Evolutionary conservation across 1,140 invertebrate genomes (phyloP), one percentile per base, ranked within the genome.

Genomic region (Nilaparvata lugens): DNA sequence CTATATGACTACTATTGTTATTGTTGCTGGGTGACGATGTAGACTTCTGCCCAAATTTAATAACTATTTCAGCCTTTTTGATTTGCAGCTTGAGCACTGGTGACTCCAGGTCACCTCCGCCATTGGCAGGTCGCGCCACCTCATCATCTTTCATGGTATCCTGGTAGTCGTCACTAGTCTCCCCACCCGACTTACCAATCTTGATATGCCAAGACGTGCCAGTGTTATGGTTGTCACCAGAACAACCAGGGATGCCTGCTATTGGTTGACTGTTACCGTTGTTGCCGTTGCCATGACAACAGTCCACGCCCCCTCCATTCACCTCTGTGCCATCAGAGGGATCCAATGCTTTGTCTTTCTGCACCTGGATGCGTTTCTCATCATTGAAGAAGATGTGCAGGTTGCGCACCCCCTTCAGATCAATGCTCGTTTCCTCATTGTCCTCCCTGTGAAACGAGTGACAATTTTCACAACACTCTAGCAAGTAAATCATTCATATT

Each of bases 31-130:
- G 21, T 16, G 45, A 48, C 18, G 45, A 48, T 1, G 45, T 18
- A 2, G 45, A 23, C 25, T 58, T 53, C 51, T 64, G 63, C 2
- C 65, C 67, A 60, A 70, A 70, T 60, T 70, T 67, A 19, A 70
- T 70, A 21, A 70, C 69, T 43, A 70, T 70, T 65, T 69, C 69
- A 14, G 69, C 67, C 19, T 67, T 70, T 58, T 70, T 70, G n/a
- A 70, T 70, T 62, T 69, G 67, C 13, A 70, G 56, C 61, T 70
- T 70, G 9, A 70, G 51, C 38, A 70, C 68, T 4, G 67, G 64
- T 35, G 66, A 66, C 14, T 68, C 64, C 19, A 60, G 19, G 13
- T 60, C 55, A 23, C 55, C 52, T 21, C n/a, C 13, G n/a, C 51
- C 19, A n/a, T 58, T 57, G 14, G 11, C 13, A 14, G 19, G 18